Evolutionary conservation across 2,113 vertebrate genomes (phyloP), one percentile per base, ranked within the genome.

Genomic region (Accipiter cooperii): DNA sequence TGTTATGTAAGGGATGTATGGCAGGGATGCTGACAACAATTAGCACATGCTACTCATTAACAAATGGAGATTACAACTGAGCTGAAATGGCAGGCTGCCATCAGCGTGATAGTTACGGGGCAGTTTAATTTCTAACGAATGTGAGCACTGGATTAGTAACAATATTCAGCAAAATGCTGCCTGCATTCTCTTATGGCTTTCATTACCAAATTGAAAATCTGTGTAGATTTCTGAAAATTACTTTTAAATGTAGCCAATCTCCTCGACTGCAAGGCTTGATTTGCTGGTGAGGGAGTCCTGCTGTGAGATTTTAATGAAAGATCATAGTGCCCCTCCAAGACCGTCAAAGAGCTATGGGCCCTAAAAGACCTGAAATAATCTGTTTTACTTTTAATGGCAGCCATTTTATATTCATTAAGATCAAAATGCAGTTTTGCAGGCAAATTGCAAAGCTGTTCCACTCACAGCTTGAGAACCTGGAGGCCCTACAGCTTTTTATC

Each of bases 351-450:
- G 99, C 99, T 99, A 99, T 98, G 97, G 98, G 99, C 99, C 98
- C 99, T 99, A 98, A 98, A 99, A 99, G 98, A 99, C 99, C 98
- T 98, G 98, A 99, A 99, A 98, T 99, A 99, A 99, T 99, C 99
- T 99, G 98, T 99, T 99, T 99, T 99, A 98, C 98, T 99, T 99
- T 99, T 99, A 99, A 99, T 99, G 99, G 99, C 98, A 99, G 98
- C 98, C 99, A 99, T 99, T 99, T 99, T 99, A 99, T 99, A 99
- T 99, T 99, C 99, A 99, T 99, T 99, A 99, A 99, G 99, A 99
- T 99, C 99, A 99, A 99, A 99, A 99, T 99, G 99, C 98, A 99
- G 99, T 99, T 99, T 99, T 98, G 98, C 98, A 98, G 98, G 99
- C 99, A 99, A 99, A 99, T 99, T 99, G 99, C 98, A 99, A 99